Evolutionary conservation across 2,888 invertebrate genomes (phyloP), one percentile per base, ranked within the genome.

Genomic region (Rhodophaea formosa): DNA sequence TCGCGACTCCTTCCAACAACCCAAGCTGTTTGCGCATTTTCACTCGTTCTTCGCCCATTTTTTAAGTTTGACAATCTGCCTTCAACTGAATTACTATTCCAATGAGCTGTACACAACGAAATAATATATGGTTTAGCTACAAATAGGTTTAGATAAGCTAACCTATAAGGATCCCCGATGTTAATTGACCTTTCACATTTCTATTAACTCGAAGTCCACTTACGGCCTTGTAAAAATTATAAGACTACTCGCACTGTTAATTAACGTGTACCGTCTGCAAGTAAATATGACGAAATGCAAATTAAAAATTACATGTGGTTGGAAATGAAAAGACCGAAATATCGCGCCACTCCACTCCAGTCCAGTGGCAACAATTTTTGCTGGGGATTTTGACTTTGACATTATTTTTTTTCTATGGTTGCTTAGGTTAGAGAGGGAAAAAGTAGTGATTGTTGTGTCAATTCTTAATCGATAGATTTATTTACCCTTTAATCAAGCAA

Each of bases 11-110:
- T 91, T 98, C 98, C 7, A 97, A 86, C 49, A 98, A 88, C 0
- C 98, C 98, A 15, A 98, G 92, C 77, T 97, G 95, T 79, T 97
- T 97, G 75, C 97, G 96, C 93, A 98, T 95, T 78, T 94, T 93
- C 15, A 96, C 93, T 82, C 93, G 94, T 60, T 92, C 93, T 45
- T 86, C 82, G 57, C 74, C 68, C 89, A 88, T 88, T 43, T 16
- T 43, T 30, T 17, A 32, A 8, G 30, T 52, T 14, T 43, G 1
- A 15, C 29, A 16, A 29, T 17, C n/a, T 12, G 16, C 7, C 35
- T 49, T 15, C 23, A n/a, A 29, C 23, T 46, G 23, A 46, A 39
- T 10, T 14, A 49, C 30, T 32, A 15, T 32, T 8, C 8, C 15
- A 49, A 32, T 7, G 23, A 23, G 23, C 23, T 23, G 6, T 29